Percentiles rank a stretch among this genome's conserved stretches.
Conservation (phyloP, 1,140 invertebrate species). For the Globodera ellingtonae region DNA sequence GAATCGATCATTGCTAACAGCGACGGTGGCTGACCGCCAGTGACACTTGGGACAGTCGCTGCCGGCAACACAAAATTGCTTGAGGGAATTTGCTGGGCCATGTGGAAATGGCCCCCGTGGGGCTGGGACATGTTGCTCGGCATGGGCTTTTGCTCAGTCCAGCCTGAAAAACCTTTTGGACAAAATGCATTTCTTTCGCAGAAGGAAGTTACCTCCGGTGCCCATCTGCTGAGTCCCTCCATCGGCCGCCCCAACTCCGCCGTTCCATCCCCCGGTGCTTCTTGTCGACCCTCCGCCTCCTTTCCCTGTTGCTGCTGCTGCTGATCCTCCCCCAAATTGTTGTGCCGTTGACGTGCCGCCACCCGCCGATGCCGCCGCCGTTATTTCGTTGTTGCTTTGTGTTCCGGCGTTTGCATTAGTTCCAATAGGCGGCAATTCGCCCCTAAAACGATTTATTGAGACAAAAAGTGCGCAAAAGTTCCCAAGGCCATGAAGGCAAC, state of each 20-base stretch:
- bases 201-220: background rate
- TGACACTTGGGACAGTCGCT: background rate
- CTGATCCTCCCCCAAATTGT: background rate
- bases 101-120: background rate
- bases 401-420: background rate
- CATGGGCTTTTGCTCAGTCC: background rate
- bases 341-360: conserved; percentile 1
- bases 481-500: background rate
- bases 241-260: background rate
- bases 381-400: conserved; percentile 8
- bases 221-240: background rate
- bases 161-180: background rate
- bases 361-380: background rate
- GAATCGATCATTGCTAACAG: conserved; percentile 9
- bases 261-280: conserved; percentile 2
- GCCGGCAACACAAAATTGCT: background rate
- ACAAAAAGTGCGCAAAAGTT: background rate
- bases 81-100: background rate
- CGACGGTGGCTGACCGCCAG: background rate
- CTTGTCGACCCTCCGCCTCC: background rate
- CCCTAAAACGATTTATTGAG: conserved; percentile 8
- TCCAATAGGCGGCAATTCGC: conserved; percentile 24
- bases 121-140: background rate
- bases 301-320: conserved; percentile 10
- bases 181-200: background rate